Base-by-base conservation (phyloP, 2,113 vertebrate species). In the Eclectus roratus region DNA sequence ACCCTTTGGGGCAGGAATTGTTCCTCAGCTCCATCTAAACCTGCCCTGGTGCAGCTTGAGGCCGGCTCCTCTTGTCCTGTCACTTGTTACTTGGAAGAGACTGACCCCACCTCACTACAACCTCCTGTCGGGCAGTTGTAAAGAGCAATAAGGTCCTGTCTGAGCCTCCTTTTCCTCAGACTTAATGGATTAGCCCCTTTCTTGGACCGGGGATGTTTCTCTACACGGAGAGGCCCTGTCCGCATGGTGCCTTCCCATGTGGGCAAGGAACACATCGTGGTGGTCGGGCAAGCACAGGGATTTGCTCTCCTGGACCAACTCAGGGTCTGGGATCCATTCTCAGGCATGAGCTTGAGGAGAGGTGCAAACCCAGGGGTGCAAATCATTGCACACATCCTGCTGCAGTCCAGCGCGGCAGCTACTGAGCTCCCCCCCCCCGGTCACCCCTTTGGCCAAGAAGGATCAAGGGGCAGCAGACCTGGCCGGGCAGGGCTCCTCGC, bases 401-500 rank as follows among this genome's bases (percentile, higher is more conserved):
- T 19, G 41, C 46, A 11, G 24, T 1, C 5, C 5, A 1, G 79
- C 50, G 53, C 0, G 2, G 35, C 68, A 24, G 60, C 1, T 4
- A 43, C 16, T 0, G 1, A 44, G 33, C 14, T 31, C 3, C 29
- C 60, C 35, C 53, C 3, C 44, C 16, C 20, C 3, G 17, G 16
- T 16, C 37, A 8, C 11, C 61, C 17, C 15, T 9, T 33, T 20
- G 33, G 56, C 56, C 56, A 58, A 15, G 56, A 23, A n/a, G 56
- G 33, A 14, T 9, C 55, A 23, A 23, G 21, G 55, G 56, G 56
- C 56, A 58, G 56, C 56, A 58, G 56, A 99, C 99, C 98, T 97
- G 81, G 99, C 98, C 0, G 99, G 99, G 96, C 99, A 99, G 10
- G 98, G 98, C 55, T 98, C 98, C 97, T 98, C 98, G 4, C 94